Evolutionary conservation across 1,140 invertebrate species (phyloP), one percentile per base, ranked within the genome.

Genomic region (Lerema accius): DNA sequence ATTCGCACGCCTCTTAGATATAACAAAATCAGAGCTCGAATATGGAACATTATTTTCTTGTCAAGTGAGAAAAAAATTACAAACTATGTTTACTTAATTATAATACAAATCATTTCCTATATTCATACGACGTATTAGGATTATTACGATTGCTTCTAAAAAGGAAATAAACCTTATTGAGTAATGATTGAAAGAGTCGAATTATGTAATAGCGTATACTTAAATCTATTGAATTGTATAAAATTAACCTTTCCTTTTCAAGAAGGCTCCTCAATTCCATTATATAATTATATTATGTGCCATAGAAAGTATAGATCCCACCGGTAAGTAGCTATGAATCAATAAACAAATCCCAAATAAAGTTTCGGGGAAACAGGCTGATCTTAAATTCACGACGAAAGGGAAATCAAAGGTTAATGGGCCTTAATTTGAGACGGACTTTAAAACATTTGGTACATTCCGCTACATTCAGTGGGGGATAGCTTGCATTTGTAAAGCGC

Each of bases 401-500:
- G 42, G 55, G 26, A 35, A 58, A 58, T 46, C 40, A 42, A 19
- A 58, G 42, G 26, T 45, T 19, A 58, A 46, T 58, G 55, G 55
- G 26, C 32, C 10, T n/a, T 58, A 58, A 58, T 58, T 58, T 58
- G 40, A 13, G 42, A 45, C 42, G 55, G 42, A 26, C 55, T 58
- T 35, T 58, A 42, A 58, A 58, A 58, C 55, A 58, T 58, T 58
- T 32, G 42, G 15, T 58, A 46, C 55, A 58, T 46, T 43, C 55
- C 28, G 15, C 26, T 35, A 58, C 45, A 58, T 46, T 42, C 55
- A 4, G 45, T 58, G n/a, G 10, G 9, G 40, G 11, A 46, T 46
- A n/a, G n/a, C n/a, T n/a, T 58, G 40, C 55, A 58, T 58, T 58
- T 16, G 26, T 46, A 58, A 46, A 46, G 26, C 37, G n/a, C 17